Base-by-base conservation (phyloP, 2,113 vertebrate genomes). In the Cygnus buccinator region DNA sequence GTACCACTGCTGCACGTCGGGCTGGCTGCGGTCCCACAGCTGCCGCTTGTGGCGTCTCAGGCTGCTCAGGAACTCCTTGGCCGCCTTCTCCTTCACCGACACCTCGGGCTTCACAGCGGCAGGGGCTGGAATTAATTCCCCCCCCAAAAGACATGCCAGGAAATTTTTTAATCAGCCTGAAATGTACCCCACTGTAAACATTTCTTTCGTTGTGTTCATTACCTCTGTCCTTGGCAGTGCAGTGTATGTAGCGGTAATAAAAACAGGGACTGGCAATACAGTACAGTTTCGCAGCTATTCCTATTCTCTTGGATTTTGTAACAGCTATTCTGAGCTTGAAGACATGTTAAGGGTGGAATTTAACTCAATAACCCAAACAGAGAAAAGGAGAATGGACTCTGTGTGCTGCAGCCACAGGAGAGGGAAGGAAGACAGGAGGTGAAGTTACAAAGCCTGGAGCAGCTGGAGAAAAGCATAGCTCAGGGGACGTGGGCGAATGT, bases 1-100 rank as follows among this genome's bases (percentile, higher is more conserved):
- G 75, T 99, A 99, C 99, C 99, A 99, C 95, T 99, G 99, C 97
- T 99, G 99, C 5, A 99, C 99, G 0, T 99, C 99, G 0, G 99
- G 98, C 57, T 98, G 98, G 39, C 97, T 98, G 6, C 99, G 98
- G 87, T 99, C 99, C 99, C 99, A 99, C 37, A 99, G 90, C 94
- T 99, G 98, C 58, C 99, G 98, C 91, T 98, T 98, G 95, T 97
- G 97, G 50, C 99, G 98, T 75, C 97, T 98, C 93, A 98, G 97
- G 90, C 98, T 97, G 33, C 96, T 97, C 50, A 99, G 97, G 95
- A 99, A 99, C 81, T 98, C 98, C 65, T 98, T 99, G 77, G 99
- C 99, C 21, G 95, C 98, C 9, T 92, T 95, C 37, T 99, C 98
- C 15, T 95, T 96, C 67, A 98, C 87, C 1, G 97, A 98, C 67